Percentiles rank a stretch among this genome's conserved stretches.
phyloP scores from a whole-genome alignment of 2,888 invertebrate species.

The Nomada lathburiana region DNA sequence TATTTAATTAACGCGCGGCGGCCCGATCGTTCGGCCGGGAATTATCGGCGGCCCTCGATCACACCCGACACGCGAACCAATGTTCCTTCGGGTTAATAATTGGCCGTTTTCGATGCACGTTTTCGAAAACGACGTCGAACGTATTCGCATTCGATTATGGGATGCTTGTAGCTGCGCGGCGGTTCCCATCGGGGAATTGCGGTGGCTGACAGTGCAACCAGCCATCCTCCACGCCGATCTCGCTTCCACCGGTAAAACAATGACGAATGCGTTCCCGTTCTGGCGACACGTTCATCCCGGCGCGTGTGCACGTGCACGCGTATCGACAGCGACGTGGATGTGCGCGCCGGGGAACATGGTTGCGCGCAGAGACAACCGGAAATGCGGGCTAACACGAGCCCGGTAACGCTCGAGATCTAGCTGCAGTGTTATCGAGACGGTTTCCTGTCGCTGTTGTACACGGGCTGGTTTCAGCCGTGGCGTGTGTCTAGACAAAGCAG shows the following conservation, averaged over 20 bases:
- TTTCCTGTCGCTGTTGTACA: slow-evolving; percentile 55
- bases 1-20: slow-evolving; percentile 18
- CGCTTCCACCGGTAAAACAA: slow-evolving; percentile 66
- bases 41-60: slow-evolving; percentile 19
- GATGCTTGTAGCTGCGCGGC: slow-evolving; percentile 63
- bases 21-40: background rate
- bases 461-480: slow-evolving; percentile 32
- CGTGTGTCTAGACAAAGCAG: slow-evolving; percentile 34
- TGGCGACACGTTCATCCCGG: slow-evolving; percentile 36
- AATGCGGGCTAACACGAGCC: slow-evolving; percentile 63
- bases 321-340: slow-evolving; percentile 12
- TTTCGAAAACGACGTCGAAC: slow-evolving; percentile 53
- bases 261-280: slow-evolving; percentile 70
- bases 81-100: slow-evolving; percentile 41
- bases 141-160: slow-evolving; percentile 70
- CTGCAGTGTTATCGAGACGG: slow-evolving; percentile 71
- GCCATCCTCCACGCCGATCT: slow-evolving; percentile 1
- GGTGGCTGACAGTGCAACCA: slow-evolving; percentile 56
- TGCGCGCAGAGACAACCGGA: slow-evolving; percentile 43
- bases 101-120: slow-evolving; percentile 45
- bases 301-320: slow-evolving; percentile 31
- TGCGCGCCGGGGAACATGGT: slow-evolving; percentile 23
- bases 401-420: slow-evolving; percentile 64
- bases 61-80: background rate
- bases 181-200: slow-evolving; percentile 63